Percentiles rank a stretch among this genome's conserved stretches.
phyloP scores from a whole-genome alignment of 2,797 vertebrate genomes.

The Hirundo rustica region DNA sequence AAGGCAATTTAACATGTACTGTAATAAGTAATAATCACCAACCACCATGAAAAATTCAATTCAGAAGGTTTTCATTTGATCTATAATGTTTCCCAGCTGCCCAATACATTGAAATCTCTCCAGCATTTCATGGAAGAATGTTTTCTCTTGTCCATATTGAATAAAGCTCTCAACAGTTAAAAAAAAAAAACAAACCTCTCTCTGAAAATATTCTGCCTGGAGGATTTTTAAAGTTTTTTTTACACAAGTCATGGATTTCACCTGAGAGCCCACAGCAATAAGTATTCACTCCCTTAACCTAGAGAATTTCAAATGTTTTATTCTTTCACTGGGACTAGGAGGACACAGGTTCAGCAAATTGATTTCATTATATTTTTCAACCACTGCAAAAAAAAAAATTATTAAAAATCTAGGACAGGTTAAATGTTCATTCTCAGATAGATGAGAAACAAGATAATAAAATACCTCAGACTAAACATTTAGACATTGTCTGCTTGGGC shows the following conservation, averaged over 20 bases:
- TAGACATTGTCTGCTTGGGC: constrained; percentile 66
- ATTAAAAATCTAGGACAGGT: not conserved
- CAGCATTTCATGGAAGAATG: not conserved
- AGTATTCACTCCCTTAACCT: not conserved
- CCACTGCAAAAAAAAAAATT: not conserved
- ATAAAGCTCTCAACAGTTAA: not conserved
- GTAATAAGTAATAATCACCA: constrained; percentile 46
- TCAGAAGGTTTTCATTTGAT: constrained; percentile 36
- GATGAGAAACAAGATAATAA: constrained; percentile 66
- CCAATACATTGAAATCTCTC: not conserved
- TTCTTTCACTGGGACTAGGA: not conserved
- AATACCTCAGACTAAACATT: constrained; percentile 78
- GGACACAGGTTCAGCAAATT: not conserved
- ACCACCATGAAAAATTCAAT: constrained; percentile 4
- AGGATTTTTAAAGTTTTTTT: not conserved
- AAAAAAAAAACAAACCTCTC: not conserved
- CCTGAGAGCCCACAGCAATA: not conserved
- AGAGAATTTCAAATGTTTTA: not conserved
- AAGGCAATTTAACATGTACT: constrained; percentile 38
- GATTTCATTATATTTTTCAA: not conserved
- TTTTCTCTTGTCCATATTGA: not conserved
- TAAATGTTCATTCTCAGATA: constrained; percentile 49
- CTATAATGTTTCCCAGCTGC: constrained; percentile 25
- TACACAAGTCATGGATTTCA: not conserved
- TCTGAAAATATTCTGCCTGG: not conserved